phyloP scores from a whole-genome alignment of 1,140 invertebrate genomes.

The Anastrepha obliqua region DNA sequence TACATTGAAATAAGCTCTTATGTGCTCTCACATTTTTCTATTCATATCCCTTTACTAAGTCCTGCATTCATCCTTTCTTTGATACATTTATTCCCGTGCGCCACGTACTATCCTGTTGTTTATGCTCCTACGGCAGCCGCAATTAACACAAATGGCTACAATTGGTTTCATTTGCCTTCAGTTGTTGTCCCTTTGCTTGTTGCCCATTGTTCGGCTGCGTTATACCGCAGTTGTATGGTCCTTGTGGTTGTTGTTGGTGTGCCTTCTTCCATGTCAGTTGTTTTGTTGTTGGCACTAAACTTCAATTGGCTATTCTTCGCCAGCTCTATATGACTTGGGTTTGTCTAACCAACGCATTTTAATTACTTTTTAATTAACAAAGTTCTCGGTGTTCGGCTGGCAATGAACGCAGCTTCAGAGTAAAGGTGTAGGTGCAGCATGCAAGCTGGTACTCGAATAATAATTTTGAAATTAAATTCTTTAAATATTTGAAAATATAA shows the following conservation, averaged over 20 bases:
- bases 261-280: background rate
- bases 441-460: too few relatives aligned
- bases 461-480: too few relatives aligned
- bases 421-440: background rate
- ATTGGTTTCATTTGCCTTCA: conserved; percentile 25
- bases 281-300: conserved; percentile 32
- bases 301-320: conserved; percentile 25
- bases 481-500: too few relatives aligned
- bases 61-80: background rate
- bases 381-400: conserved; percentile 5
- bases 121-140: conserved; percentile 16
- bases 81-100: background rate
- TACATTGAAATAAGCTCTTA: too few relatives aligned
- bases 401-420: background rate
- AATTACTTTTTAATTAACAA: conserved; percentile 53
- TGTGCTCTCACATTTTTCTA: background rate
- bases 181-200: conserved; percentile 21
- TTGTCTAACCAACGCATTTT: conserved; percentile 36
- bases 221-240: background rate
- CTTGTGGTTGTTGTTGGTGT: conserved; percentile 6
- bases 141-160: conserved; percentile 51
- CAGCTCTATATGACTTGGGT: background rate
- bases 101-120: background rate
- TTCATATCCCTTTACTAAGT: background rate
- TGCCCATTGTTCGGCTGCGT: conserved; percentile 21